Base-by-base conservation (phyloP, 1,140 invertebrate genomes). In the Centruroides vittatus region DNA sequence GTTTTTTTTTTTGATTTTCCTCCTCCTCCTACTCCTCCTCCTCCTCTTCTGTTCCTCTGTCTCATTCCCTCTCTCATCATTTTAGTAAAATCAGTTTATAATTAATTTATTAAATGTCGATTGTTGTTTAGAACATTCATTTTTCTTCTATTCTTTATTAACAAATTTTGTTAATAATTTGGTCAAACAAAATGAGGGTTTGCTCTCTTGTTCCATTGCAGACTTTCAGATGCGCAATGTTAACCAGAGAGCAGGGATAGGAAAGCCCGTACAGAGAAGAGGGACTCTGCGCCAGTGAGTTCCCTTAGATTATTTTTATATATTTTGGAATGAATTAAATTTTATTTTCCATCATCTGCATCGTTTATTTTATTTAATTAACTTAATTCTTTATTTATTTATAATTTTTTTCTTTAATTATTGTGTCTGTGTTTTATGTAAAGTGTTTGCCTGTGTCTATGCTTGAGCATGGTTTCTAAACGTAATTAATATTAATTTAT, bases 211-310 rank as follows among this genome's bases (percentile, higher is more conserved):
- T 75, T 76, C 76, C 79, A 81, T 83, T 83, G 80, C 80, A 82
- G 81, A 82, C 80, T 82, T 78, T 80, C 81, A 82, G 79, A 81
- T 80, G 80, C 80, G 81, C 78, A 83, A 82, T 83, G 81, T 82
- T 80, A 82, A 82, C 79, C 80, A 81, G 78, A 82, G 81, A 81
- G 81, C 81, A 80, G 80, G 82, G 79, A 53, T 62, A 62, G 63
- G 63, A 59, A 52, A 59, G 13, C 81, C 81, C 80, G 76, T 77
- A 78, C 82, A 82, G 78, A 77, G 81, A 80, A 82, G 80, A 53
- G 62, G 62, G 49, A 58, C 60, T 55, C 60, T 60, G 58, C 58
- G 62, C 57, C 62, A 63, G 62, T 63, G 62, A 63, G 62, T 63
- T 57, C 57, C 58, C 48, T 60, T 57, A 59, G 35, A 48, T 13